A percentile compares a stretch with the other conserved stretches of the same genome.
Conservation (phyloP, 2,797 vertebrate genomes). For the Streptopelia turtur region DNA sequence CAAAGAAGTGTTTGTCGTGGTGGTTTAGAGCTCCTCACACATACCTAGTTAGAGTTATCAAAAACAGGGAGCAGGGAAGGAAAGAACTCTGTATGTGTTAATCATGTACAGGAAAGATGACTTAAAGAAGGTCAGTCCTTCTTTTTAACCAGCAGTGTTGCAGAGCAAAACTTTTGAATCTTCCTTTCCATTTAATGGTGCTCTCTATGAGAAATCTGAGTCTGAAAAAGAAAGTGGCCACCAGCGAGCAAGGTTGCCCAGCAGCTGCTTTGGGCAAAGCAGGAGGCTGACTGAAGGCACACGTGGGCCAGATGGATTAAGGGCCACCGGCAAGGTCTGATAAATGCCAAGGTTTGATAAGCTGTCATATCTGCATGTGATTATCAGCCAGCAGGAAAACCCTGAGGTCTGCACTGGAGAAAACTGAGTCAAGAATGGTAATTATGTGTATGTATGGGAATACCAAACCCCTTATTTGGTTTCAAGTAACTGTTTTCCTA, state of each 20-base stretch:
- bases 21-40: not conserved
- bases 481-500: not conserved
- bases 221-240: not conserved
- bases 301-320: not conserved
- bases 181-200: not conserved
- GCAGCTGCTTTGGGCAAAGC: not conserved
- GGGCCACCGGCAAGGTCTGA: not conserved
- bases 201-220: not conserved
- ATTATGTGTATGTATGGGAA: not conserved
- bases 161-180: not conserved
- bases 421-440: not conserved
- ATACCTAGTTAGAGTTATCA: not conserved
- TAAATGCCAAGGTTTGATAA: not conserved
- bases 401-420: not conserved
- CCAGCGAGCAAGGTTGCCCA: not conserved
- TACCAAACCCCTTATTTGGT: not conserved
- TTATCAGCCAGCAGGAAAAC: slow-evolving; percentile 23
- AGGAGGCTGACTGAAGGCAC: not conserved
- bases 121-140: not conserved
- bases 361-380: not conserved
- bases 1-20: not conserved
- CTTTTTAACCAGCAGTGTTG: not conserved
- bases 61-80: not conserved
- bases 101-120: not conserved
- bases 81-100: fast-evolving